Evolutionary conservation across 2,888 invertebrate genomes (phyloP).

Genomic region (Nineta flava): DNA sequence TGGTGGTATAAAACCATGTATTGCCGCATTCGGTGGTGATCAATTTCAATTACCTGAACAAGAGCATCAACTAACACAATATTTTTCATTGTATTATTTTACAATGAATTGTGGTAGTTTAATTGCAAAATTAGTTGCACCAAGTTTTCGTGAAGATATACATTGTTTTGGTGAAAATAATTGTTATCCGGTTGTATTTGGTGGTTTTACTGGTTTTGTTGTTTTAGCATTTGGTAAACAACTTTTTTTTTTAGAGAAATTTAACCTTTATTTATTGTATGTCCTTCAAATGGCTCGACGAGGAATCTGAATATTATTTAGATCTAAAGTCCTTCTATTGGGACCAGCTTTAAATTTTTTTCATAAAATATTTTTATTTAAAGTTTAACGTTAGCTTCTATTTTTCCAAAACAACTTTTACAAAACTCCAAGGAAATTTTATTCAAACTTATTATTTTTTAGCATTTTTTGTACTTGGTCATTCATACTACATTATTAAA

Average conservation of each 20-base stretch:
- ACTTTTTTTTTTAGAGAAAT: too few relatives aligned
- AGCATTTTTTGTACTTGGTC: constrained; percentile 66
- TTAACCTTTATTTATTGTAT: neutral
- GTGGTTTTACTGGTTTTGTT: constrained; percentile 59
- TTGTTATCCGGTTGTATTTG: constrained; percentile 61
- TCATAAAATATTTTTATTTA: too few relatives aligned
- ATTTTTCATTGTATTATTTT: constrained; percentile 74
- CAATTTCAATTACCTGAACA: constrained; percentile 59
- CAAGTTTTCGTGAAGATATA: constrained; percentile 47
- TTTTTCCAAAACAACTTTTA: too few relatives aligned
- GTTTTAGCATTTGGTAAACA: constrained; percentile 40
- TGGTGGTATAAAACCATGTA: constrained; percentile 77
- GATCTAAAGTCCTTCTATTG: too few relatives aligned
- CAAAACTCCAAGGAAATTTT: too few relatives aligned
- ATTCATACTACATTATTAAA: constrained; percentile 47
- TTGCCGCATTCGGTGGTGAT: constrained; percentile 75
- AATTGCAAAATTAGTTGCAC: constrained; percentile 52
- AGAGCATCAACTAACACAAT: constrained; percentile 46
- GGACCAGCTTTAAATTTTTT: neutral
- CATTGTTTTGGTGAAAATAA: constrained; percentile 51
- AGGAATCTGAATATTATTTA: too few relatives aligned
- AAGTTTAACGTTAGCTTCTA: too few relatives aligned
- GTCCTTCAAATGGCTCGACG: too few relatives aligned
- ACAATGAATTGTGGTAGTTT: constrained; percentile 57
- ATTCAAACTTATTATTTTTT: constrained; percentile 18